Percentiles rank a stretch among this genome's conserved stretches.
Evolutionary conservation across 2,888 invertebrate genomes (phyloP).

Genomic region (Ligdia adustata): DNA sequence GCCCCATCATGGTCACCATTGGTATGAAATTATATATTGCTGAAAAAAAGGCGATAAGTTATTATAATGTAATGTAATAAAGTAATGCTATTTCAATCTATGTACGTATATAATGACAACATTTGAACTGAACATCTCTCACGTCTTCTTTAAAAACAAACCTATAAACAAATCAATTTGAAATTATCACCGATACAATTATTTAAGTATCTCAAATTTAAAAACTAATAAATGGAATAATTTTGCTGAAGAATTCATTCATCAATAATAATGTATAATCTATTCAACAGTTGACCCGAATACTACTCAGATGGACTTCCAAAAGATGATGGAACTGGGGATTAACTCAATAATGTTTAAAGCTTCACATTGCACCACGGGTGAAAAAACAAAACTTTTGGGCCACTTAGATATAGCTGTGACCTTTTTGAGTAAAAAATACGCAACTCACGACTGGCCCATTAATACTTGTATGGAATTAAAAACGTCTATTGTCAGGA

Average conservation of each 20-base stretch:
- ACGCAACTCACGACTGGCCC: conserved; percentile 82
- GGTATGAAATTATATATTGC: conserved; percentile 36
- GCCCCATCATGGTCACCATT: conserved; percentile 52
- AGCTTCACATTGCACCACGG: conserved; percentile 48
- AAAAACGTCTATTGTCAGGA: conserved; percentile 93
- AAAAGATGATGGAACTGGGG: conserved; percentile 74
- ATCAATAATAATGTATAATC: too few relatives aligned
- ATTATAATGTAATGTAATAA: too few relatives aligned
- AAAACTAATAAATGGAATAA: too few relatives aligned
- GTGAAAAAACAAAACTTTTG: conserved; percentile 56
- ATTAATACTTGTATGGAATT: conserved; percentile 93
- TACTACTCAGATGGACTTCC: conserved; percentile 60
- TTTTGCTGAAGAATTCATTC: too few relatives aligned
- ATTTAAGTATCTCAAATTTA: too few relatives aligned
- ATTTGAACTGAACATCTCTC: too few relatives aligned
- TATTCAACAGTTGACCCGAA: conserved; percentile 51
- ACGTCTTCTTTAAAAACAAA: too few relatives aligned
- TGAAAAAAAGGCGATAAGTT: too few relatives aligned
- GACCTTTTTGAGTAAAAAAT: conserved; percentile 80
- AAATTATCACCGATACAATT: too few relatives aligned
- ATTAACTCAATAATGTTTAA: conserved; percentile 71
- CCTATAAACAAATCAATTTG: too few relatives aligned
- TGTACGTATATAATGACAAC: too few relatives aligned
- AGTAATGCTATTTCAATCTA: too few relatives aligned
- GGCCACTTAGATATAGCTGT: conserved; percentile 59